A percentile compares a stretch with the other conserved stretches of the same genome.
Evolutionary conservation across 2,888 invertebrate genomes (phyloP).

Genomic region (Rhagophthalmus giganteus): DNA sequence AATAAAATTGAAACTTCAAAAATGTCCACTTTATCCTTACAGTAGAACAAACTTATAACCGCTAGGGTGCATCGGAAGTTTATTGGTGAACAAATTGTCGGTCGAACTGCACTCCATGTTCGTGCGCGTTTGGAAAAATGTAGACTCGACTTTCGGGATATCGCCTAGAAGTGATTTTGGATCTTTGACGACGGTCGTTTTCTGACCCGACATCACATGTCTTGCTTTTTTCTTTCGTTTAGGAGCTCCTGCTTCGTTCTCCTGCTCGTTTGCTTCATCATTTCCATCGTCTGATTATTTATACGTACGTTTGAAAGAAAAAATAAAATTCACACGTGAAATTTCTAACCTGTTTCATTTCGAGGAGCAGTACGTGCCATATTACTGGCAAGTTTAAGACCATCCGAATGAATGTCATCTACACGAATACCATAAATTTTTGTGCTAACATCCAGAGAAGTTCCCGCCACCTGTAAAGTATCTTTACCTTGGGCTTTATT

Average conservation of each 20-base stretch:
- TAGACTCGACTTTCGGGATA: constrained; percentile 42
- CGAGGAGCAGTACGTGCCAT: constrained; percentile 50
- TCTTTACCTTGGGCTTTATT: constrained; percentile 71
- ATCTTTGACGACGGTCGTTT: constrained; percentile 40
- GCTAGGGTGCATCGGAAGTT: constrained; percentile 35
- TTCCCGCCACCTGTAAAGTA: constrained; percentile 78
- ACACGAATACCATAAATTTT: constrained; percentile 87
- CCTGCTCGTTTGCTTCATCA: constrained; percentile 31
- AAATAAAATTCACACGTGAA: background rate
- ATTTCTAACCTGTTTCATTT: constrained; percentile 10
- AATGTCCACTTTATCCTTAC: constrained; percentile 32
- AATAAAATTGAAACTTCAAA: background rate
- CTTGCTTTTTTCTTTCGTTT: constrained; percentile 37
- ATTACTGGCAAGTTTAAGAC: constrained; percentile 75
- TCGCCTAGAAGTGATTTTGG: constrained; percentile 36
- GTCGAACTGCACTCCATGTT: constrained; percentile 40
- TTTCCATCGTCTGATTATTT: too few relatives aligned
- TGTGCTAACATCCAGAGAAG: constrained; percentile 84
- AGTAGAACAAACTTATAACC: constrained; percentile 39
- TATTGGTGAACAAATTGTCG: constrained; percentile 45
- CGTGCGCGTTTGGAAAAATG: constrained; percentile 42
- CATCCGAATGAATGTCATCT: constrained; percentile 80
- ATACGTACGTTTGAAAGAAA: too few relatives aligned
- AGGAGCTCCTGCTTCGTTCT: constrained; percentile 26
- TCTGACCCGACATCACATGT: constrained; percentile 33